Conservation (phyloP, 2,888 invertebrate genomes). For the Lucinisca nassula region DNA sequence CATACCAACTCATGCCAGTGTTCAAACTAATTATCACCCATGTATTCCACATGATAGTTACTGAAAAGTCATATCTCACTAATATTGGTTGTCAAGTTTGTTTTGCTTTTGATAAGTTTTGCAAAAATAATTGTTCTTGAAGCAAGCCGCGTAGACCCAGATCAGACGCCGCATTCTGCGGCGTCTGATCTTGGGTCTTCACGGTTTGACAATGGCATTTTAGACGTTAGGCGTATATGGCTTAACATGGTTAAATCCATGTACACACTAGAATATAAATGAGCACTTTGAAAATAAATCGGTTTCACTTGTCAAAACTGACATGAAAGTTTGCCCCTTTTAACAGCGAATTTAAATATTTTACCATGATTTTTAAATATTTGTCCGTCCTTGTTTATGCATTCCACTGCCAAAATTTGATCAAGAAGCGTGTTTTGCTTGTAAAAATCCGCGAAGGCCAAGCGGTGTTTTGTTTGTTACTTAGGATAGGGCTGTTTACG, state of each 20-base stretch:
- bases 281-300: background rate
- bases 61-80: too few species aligned
- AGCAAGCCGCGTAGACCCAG: too few species aligned
- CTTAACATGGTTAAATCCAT: background rate
- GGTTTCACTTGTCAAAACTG: background rate
- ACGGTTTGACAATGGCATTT: too few species aligned
- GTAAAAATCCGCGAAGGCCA: background rate
- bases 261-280: background rate
- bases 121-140: too few species aligned
- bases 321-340: background rate
- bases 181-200: too few species aligned
- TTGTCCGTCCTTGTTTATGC: background rate
- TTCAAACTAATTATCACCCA: too few species aligned
- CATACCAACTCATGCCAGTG: too few species aligned
- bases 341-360: constrained; percentile 1
- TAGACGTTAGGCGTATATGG: too few species aligned
- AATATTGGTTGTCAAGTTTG: too few species aligned
- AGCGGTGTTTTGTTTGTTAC: background rate
- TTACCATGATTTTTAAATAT: background rate
- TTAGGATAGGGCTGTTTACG: background rate
- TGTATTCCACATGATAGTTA: too few species aligned
- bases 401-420: constrained; percentile 8
- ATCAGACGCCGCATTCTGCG: too few species aligned
- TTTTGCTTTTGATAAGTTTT: too few species aligned
- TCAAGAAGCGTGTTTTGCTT: background rate